phyloP scores from a whole-genome alignment of 2,113 vertebrate species.

The Enhydra lutris region DNA sequence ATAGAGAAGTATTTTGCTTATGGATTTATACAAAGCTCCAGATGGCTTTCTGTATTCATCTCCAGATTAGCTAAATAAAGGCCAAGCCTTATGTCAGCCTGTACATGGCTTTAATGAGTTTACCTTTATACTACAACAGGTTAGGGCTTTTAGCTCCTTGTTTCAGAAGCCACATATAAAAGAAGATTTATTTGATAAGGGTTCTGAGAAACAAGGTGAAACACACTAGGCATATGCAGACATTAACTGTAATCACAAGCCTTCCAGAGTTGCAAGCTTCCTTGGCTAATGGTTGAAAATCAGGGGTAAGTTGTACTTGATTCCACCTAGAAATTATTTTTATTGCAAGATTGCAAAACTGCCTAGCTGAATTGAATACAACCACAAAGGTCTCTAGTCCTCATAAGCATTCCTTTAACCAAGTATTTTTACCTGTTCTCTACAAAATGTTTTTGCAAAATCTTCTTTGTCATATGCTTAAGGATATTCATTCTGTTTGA shows the following conservation, averaged over 20 bases:
- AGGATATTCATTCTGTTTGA: not conserved
- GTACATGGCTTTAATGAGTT: conserved; percentile 63
- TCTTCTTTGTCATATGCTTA: not conserved
- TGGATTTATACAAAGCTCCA: conserved; percentile 71
- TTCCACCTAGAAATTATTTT: not conserved
- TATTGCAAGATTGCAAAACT: not conserved
- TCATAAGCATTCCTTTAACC: not conserved
- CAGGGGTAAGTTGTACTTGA: conserved; percentile 16
- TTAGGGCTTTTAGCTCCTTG: conserved; percentile 35
- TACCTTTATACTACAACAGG: conserved; percentile 53
- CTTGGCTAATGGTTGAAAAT: conserved; percentile 14
- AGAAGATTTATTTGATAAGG: conserved; percentile 35
- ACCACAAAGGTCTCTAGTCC: not conserved
- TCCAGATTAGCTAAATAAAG: conserved; percentile 89
- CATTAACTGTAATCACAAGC: not conserved
- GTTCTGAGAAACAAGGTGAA: conserved; percentile 36
- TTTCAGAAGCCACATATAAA: conserved; percentile 48
- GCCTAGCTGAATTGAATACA: not conserved
- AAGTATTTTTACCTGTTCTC: not conserved
- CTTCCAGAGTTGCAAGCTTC: not conserved
- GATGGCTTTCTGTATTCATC: conserved; percentile 84
- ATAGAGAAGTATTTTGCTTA: conserved; percentile 55
- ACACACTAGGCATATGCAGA: not conserved
- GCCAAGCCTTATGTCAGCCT: conserved; percentile 76
- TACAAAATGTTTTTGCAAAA: not conserved